These are phyloP conservation scores for Sthenelais limicola DNA, from an alignment of 2,888 invertebrate species.

Conservation along the genomic window DNA sequence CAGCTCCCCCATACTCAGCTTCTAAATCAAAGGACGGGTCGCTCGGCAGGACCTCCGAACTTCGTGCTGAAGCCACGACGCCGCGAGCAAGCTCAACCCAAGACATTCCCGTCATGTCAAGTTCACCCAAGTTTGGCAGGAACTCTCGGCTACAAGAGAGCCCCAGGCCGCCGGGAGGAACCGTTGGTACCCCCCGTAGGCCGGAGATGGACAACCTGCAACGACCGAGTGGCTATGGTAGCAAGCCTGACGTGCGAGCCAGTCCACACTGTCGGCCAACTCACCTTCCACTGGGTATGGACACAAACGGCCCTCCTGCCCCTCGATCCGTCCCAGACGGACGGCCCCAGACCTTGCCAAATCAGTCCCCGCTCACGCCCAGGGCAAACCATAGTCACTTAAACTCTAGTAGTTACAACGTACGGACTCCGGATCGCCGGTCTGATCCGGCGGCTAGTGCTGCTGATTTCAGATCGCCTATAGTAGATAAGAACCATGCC, in stretches of 20 bases:
- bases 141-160: too few species aligned
- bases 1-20: conserved; percentile 58
- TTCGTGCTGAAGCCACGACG: background rate
- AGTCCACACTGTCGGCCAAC: background rate
- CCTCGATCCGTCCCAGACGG: conserved; percentile 22
- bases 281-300: background rate
- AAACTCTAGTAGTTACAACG: too few species aligned
- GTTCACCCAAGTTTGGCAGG: conserved; percentile 29
- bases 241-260: background rate
- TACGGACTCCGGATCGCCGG: too few species aligned
- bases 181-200: conserved; percentile 2
- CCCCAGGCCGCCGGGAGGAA: background rate
- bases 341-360: conserved; percentile 3
- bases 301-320: background rate
- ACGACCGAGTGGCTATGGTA: conserved; percentile 9
- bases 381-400: background rate
- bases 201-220: conserved; percentile 30
- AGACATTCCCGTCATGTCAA: conserved; percentile 29
- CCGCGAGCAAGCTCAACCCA: background rate
- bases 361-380: conserved; percentile 4
- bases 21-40: background rate
- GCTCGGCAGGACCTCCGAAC: background rate
- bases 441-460: too few species aligned
- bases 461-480: background rate
- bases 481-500: too few species aligned